These are phyloP conservation scores for Plagiodera versicolora DNA, from an alignment of 2,888 invertebrate species.

Conservation along the genomic window DNA sequence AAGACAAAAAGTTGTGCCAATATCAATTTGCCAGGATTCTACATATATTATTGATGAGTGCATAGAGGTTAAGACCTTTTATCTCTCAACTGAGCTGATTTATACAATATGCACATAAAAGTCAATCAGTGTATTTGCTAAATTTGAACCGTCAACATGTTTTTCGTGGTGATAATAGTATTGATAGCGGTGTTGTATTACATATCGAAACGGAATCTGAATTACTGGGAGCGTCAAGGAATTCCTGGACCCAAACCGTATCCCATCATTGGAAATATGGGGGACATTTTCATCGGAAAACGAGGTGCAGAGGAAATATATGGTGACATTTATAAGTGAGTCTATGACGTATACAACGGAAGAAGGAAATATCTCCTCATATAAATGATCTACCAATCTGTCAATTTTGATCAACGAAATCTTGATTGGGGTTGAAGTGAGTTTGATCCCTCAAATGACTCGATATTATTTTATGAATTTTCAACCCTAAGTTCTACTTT, in stretches of 20 bases:
- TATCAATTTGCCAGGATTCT: too few species aligned
- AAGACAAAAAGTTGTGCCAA: too few species aligned
- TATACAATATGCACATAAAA: not conserved
- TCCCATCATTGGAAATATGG: conserved; percentile 39
- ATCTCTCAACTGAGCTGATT: not conserved
- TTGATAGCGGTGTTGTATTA: conserved; percentile 6
- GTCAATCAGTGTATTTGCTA: not conserved
- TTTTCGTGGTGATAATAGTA: conserved; percentile 10
- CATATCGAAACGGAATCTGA: not conserved
- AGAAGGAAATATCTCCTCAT: too few species aligned
- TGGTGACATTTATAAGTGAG: conserved; percentile 21
- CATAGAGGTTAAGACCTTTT: not conserved
- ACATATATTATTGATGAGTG: too few species aligned
- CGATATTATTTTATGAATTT: too few species aligned
- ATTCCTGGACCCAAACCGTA: conserved; percentile 34
- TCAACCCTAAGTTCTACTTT: too few species aligned
- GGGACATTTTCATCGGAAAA: conserved; percentile 30
- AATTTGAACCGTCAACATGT: conserved; percentile 9
- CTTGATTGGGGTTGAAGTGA: too few species aligned
- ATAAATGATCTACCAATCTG: too few species aligned
- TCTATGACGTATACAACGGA: not conserved
- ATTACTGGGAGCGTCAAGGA: conserved; percentile 33
- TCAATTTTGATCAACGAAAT: too few species aligned
- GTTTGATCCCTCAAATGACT: too few species aligned
- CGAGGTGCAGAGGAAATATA: conserved; percentile 30